phyloP scores from a whole-genome alignment of 2,797 vertebrate species.

The Nannoperca obscura region DNA sequence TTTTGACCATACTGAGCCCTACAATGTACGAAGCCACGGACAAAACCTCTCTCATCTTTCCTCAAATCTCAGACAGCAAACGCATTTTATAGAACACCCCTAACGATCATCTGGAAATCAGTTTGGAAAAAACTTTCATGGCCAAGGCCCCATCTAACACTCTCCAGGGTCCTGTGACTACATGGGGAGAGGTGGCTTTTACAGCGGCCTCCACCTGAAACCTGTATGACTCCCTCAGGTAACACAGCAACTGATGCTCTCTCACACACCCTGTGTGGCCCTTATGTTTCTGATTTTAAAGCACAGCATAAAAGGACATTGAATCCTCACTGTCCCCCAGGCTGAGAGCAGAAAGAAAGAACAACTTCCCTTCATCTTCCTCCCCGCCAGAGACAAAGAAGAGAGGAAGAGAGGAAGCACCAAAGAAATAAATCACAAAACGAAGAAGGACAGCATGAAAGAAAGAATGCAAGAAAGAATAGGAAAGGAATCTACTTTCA shows the following conservation, averaged over 20 bases:
- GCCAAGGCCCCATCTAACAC: not conserved
- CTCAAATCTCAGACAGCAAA: not conserved
- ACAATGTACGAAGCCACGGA: not conserved
- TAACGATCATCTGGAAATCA: not conserved
- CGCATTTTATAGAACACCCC: not conserved
- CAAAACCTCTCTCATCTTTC: not conserved
- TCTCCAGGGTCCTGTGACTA: not conserved
- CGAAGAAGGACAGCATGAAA: not conserved
- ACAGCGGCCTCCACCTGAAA: not conserved
- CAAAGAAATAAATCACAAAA: constrained; percentile 14
- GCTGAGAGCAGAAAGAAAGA: constrained; percentile 3
- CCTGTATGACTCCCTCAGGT: constrained; percentile 20
- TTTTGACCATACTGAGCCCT: not conserved
- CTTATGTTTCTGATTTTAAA: constrained; percentile 9
- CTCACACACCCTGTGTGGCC: constrained; percentile 3
- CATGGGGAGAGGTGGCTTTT: constrained; percentile 1
- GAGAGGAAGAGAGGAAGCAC: not conserved
- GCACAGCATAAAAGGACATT: constrained; percentile 27
- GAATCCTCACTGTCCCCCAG: constrained; percentile 26
- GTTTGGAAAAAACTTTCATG: not conserved
- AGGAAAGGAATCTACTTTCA: constrained; percentile 18
- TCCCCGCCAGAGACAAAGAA: constrained; percentile 12
- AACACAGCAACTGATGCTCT: constrained; percentile 12
- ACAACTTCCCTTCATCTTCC: constrained; percentile 10
- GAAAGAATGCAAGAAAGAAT: not conserved